Base-by-base conservation (phyloP, 2,797 vertebrate genomes). In the Percopsis omiscomaycus region DNA sequence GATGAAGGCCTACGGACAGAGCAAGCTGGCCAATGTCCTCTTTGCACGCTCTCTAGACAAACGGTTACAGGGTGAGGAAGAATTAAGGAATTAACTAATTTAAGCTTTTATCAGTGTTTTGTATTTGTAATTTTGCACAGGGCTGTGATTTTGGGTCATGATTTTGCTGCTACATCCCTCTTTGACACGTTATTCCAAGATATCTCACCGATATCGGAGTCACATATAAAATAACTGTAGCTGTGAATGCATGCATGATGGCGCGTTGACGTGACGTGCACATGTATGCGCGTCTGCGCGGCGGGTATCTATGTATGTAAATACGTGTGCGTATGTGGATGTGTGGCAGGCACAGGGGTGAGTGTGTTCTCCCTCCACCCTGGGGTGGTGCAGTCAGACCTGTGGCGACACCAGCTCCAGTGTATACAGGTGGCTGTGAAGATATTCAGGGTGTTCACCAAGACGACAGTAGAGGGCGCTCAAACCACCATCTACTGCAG, bases 1-100 rank as follows among this genome's bases (percentile, higher is more conserved):
- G 0, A 85, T 91, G 70, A 92, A 94, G 6, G 95, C 95, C 5
- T 98, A 98, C 3, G 94, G 95, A 4, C 94, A 98, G 82, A 98
- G 96, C 94, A 98, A 98, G 61, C 66, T 98, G 77, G 95, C 96
- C 0, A 98, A 98, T 0, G 88, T 98, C 63, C 92, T 97, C 32
- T 96, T 94, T 79, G 94, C 94, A 3, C 88, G 89, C 53, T 94
- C 94, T 2, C 87, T 98, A 55, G 92, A 94, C 1, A 90, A 89
- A 73, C 85, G 87, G 48, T 86, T 98, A 59, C 86, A 94, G 91
- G 96, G 96, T 94, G 85, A 68, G 55, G 30, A 11, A 32, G 1
- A 1, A 22, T 22, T 22, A 22, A 22, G 22, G 22, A 22, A 22
- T 22, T 22, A 22, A 22, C 1, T 22, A 22, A 22, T 22, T 22